These are phyloP conservation scores for Ridgeia piscesae DNA, from an alignment of 1,140 invertebrate genomes.

Conservation along the genomic window DNA sequence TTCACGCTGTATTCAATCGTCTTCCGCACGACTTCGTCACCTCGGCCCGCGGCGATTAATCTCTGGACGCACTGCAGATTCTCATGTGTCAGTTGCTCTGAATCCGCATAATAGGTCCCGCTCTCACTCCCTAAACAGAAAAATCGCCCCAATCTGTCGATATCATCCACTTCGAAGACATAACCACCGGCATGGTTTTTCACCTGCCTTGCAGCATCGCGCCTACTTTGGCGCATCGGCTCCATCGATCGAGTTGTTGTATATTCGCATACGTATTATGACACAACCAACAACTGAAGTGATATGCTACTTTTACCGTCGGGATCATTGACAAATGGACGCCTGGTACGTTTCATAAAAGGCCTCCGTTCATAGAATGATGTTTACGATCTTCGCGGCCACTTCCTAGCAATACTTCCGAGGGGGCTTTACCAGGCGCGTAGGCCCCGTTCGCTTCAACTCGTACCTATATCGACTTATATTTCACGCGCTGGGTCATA, in stretches of 20 bases:
- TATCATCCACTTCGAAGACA: slow-evolving; percentile 49
- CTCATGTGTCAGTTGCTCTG: slow-evolving; percentile 39
- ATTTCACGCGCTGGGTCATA: not conserved
- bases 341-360: not conserved
- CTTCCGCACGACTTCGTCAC: slow-evolving; percentile 38
- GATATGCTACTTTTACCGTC: not conserved
- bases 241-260: not conserved
- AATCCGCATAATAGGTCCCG: slow-evolving; percentile 44
- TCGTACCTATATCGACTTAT: not conserved
- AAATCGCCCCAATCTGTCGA: slow-evolving; percentile 50
- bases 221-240: not conserved
- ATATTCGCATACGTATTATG: not conserved
- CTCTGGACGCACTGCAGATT: slow-evolving; percentile 36
- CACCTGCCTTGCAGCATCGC: not conserved
- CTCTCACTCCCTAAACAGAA: slow-evolving; percentile 48
- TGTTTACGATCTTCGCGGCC: not conserved
- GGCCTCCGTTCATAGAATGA: no score
- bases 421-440: not conserved
- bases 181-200: slow-evolving; percentile 43
- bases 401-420: not conserved
- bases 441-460: not conserved
- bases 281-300: not conserved
- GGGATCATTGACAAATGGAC: not conserved
- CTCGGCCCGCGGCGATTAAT: slow-evolving; percentile 42
- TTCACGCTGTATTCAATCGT: slow-evolving; percentile 41